Evolutionary conservation across 2,113 vertebrate species (phyloP).

Genomic region (Nothobranchius kuhntae): DNA sequence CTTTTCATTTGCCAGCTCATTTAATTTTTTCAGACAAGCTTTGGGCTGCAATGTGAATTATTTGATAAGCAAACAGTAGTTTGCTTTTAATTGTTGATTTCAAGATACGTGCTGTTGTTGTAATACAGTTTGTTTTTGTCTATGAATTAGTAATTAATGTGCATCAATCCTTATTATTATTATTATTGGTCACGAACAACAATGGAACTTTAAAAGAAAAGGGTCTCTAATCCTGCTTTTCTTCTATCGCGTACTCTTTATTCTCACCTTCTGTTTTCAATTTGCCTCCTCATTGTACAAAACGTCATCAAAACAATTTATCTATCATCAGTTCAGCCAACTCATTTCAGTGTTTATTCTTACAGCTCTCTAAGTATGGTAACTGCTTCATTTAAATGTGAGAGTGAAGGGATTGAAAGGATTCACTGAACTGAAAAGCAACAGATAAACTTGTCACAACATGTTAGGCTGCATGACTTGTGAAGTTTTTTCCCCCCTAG

Average conservation of each 20-base stretch:
- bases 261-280: constrained; percentile 5
- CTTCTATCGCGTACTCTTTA: constrained; percentile 15
- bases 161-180: constrained; percentile 47
- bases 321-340: constrained; percentile 19
- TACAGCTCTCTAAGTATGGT: constrained; percentile 4
- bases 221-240: constrained; percentile 49
- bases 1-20: constrained; percentile 39
- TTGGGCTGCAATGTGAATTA: constrained; percentile 50
- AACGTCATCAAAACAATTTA: constrained; percentile 40
- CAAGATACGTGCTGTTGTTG: constrained; percentile 60
- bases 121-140: constrained; percentile 62
- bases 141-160: constrained; percentile 69
- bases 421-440: constrained; percentile 30
- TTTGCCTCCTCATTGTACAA: constrained; percentile 21
- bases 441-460: constrained; percentile 21
- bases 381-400: constrained; percentile 17
- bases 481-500: constrained; percentile 11
- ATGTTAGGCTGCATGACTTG: constrained; percentile 16
- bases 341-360: constrained; percentile 39
- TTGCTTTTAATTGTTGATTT: constrained; percentile 72
- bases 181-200: constrained; percentile 65
- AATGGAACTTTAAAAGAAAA: constrained; percentile 59
- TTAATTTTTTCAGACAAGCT: constrained; percentile 27
- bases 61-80: constrained; percentile 62
- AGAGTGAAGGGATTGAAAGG: constrained; percentile 22